Percentiles rank a stretch among this genome's conserved stretches.
Evolutionary conservation across 2,888 invertebrate species (phyloP).

Genomic region (Tachina fera): DNA sequence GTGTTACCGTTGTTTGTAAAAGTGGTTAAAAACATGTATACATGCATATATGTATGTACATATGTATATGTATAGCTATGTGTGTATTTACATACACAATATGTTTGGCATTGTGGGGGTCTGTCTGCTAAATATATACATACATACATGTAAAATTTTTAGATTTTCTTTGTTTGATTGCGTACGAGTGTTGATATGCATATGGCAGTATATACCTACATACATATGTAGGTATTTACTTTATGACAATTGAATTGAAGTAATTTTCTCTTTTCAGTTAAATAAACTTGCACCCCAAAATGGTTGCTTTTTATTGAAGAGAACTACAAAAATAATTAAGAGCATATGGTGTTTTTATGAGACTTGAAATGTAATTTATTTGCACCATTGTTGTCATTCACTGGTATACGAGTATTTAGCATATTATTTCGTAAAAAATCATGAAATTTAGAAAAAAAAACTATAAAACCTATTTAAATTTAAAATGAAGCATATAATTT

Average conservation of each 20-base stretch:
- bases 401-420: too few relatives aligned
- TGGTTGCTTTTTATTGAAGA: constrained; percentile 38
- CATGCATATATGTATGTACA: not conserved
- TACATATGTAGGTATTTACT: too few relatives aligned
- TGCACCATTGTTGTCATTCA: not conserved
- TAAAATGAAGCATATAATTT: too few relatives aligned
- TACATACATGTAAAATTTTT: not conserved
- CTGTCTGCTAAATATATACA: too few relatives aligned
- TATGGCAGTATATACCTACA: too few relatives aligned
- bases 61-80: not conserved
- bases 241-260: too few relatives aligned
- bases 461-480: too few relatives aligned
- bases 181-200: constrained; percentile 7
- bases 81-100: not conserved
- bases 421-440: too few relatives aligned
- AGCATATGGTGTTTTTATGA: constrained; percentile 1
- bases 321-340: constrained; percentile 28
- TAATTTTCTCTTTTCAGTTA: not conserved
- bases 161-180: constrained; percentile 4
- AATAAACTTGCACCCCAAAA: not conserved
- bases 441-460: too few relatives aligned
- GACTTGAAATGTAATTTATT: constrained; percentile 34
- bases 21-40: not conserved
- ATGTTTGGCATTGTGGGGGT: too few relatives aligned
- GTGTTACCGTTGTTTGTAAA: too few relatives aligned